A percentile compares a stretch with the other conserved stretches of the same genome.
These are phyloP conservation scores for Salvelinus fontinalis DNA, from an alignment of 2,113 vertebrate genomes.

Conservation along the genomic window DNA sequence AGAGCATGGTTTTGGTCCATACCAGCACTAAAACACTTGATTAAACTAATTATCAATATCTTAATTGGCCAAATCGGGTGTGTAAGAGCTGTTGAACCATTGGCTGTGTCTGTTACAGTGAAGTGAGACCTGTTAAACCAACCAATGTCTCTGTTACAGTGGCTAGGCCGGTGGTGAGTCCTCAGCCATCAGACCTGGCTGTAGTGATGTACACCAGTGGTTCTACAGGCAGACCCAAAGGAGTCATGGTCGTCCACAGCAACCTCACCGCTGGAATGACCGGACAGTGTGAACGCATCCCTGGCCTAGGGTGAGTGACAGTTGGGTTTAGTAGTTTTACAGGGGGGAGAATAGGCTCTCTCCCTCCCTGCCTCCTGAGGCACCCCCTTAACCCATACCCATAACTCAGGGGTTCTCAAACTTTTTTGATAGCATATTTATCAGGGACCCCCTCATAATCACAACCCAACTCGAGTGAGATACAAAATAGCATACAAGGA, in stretches of 20 bases:
- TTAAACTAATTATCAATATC: too few species aligned
- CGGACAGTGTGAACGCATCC: constrained; percentile 94
- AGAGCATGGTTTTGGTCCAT: too few species aligned
- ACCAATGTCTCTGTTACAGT: constrained; percentile 68
- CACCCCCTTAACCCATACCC: neutral
- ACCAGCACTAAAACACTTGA: too few species aligned
- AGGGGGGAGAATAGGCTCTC: too few species aligned
- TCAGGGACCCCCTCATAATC: too few species aligned
- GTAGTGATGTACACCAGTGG: constrained; percentile 98
- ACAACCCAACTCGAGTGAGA: too few species aligned
- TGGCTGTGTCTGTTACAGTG: neutral
- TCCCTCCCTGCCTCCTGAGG: neutral
- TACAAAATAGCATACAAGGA: too few species aligned
- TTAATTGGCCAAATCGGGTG: neutral
- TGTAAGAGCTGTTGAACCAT: neutral
- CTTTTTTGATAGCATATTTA: too few species aligned
- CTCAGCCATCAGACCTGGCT: constrained; percentile 85
- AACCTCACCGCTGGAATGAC: constrained; percentile 96
- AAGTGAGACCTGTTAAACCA: too few species aligned
- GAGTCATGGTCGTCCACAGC: constrained; percentile 93
- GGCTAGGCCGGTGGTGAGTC: constrained; percentile 70
- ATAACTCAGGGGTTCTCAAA: too few species aligned
- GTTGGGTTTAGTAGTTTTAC: neutral
- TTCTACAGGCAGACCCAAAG: constrained; percentile 93
- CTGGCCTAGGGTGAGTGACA: constrained; percentile 87